A percentile compares a stretch with the other conserved stretches of the same genome.
These are phyloP conservation scores for Malurus leucopterus DNA, from an alignment of 2,797 vertebrate genomes.

Conservation along the genomic window DNA sequence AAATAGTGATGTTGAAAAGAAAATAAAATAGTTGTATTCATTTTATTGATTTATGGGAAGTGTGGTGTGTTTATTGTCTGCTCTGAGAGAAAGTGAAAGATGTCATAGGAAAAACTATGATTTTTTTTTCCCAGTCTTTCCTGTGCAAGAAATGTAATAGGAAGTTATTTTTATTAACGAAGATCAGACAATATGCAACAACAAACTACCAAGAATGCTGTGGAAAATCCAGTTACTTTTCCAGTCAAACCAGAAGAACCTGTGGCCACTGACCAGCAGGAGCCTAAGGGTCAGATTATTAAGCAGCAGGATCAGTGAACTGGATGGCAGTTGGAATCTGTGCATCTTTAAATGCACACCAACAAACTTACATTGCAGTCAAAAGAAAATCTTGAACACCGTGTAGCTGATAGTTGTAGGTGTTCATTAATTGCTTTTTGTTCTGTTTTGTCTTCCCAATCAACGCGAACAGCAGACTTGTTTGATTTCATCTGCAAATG, in stretches of 20 bases:
- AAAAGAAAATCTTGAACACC: not conserved
- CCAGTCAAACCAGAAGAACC: conserved; percentile 23
- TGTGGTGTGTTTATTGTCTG: not conserved
- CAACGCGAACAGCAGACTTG: not conserved
- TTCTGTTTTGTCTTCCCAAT: not conserved
- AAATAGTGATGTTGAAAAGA: not conserved
- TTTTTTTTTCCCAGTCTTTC: not conserved
- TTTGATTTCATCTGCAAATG: conserved; percentile 3
- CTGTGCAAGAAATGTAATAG: conserved; percentile 60
- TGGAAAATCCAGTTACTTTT: conserved; percentile 30
- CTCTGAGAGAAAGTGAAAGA: conserved; percentile 29
- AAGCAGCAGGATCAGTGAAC: not conserved
- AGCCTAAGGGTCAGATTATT: not conserved
- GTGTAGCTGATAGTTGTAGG: not conserved
- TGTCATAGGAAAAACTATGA: not conserved
- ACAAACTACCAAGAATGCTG: conserved; percentile 11
- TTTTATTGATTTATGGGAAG: not conserved
- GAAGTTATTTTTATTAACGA: conserved; percentile 40
- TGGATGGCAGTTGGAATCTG: not conserved
- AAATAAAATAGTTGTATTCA: not conserved
- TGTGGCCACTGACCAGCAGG: not conserved
- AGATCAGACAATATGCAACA: not conserved
- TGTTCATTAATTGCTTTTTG: not conserved
- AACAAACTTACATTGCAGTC: not conserved
- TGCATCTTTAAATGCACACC: not conserved